A percentile compares a stretch with the other conserved stretches of the same genome.
Conservation (phyloP, 2,797 vertebrate genomes). For the Halcyon leucocephala region DNA sequence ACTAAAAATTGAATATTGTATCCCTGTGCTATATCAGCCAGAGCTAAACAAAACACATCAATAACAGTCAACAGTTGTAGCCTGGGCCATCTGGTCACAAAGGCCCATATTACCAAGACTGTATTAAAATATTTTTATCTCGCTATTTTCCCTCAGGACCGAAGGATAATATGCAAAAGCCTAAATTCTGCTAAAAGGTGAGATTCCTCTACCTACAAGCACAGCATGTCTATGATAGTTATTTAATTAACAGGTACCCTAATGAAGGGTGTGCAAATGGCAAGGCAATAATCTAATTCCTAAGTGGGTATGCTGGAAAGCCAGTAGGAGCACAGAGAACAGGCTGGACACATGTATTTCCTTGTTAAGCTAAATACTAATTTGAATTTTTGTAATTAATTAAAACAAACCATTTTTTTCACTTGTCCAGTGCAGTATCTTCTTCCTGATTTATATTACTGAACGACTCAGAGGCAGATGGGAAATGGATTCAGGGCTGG, state of each 20-base stretch:
- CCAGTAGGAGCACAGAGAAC: neutral
- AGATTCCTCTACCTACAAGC: neutral
- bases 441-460: neutral
- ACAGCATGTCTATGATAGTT: neutral
- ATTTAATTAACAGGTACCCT: conserved; percentile 42
- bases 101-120: neutral
- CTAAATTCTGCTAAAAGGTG: conserved; percentile 36
- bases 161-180: neutral
- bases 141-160: conserved; percentile 32
- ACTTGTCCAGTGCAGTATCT: neutral
- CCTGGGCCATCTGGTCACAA: conserved; percentile 42
- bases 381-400: neutral
- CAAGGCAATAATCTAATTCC: neutral
- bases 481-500: neutral
- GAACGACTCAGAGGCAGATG: neutral
- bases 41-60: conserved; percentile 33
- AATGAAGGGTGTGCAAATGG: neutral
- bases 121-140: conserved; percentile 26
- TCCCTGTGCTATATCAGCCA: conserved; percentile 31
- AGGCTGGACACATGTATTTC: neutral
- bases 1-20: conserved; percentile 47
- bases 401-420: neutral
- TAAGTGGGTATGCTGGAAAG: neutral
- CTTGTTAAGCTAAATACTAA: neutral
- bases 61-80: neutral